Percentiles rank a stretch among this genome's conserved stretches.
Conservation (phyloP, 2,888 invertebrate species). For the Phlogophora meticulosa region DNA sequence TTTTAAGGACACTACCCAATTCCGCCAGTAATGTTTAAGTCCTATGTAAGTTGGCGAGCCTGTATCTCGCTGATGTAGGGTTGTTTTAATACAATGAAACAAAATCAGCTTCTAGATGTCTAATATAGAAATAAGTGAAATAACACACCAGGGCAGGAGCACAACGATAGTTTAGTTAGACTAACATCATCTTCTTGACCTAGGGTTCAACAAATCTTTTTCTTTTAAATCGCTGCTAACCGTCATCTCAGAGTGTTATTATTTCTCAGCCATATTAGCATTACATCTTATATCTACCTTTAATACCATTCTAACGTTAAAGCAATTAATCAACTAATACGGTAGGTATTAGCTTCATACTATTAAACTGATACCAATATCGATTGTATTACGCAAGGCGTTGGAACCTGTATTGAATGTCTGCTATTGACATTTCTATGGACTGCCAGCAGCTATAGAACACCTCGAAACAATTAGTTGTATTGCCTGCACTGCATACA, state of each 20-base stretch:
- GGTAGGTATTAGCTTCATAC: background rate
- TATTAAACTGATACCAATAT: background rate
- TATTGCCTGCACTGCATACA: background rate
- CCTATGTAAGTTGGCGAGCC: no score
- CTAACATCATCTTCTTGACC: no score
- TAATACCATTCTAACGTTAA: background rate
- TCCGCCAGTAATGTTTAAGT: no score
- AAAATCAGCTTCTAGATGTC: no score
- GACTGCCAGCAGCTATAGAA: background rate
- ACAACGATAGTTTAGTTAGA: no score
- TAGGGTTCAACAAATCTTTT: background rate
- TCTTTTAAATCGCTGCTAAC: background rate
- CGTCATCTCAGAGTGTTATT: background rate
- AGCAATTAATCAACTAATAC: background rate
- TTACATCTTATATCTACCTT: no score
- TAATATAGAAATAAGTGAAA: no score
- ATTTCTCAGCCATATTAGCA: no score
- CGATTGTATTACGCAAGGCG: slow-evolving; percentile 3
- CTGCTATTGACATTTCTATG: slow-evolving; percentile 27
- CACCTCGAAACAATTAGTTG: slow-evolving; percentile 5
- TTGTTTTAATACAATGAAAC: no score
- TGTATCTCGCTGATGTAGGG: no score
- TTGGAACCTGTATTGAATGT: slow-evolving; percentile 1
- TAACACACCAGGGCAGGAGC: no score
- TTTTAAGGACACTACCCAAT: no score